Conservation (phyloP, 1,140 invertebrate species). For the Drosophila ercepeae region DNA sequence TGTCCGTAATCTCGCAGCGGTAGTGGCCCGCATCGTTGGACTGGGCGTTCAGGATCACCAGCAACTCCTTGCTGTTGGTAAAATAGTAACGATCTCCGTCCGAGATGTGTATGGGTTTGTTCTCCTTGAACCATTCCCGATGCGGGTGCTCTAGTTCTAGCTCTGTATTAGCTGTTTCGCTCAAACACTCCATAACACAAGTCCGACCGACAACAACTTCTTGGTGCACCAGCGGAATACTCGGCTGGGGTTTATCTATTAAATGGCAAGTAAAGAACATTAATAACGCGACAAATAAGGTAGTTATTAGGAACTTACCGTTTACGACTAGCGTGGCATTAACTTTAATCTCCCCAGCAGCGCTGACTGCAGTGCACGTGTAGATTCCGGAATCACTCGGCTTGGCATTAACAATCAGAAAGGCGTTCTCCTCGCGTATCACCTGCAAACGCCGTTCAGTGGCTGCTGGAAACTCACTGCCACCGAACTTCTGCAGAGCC, state of each 20-base stretch:
- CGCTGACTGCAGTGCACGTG: conserved; percentile 96
- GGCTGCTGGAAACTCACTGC: conserved; percentile 97
- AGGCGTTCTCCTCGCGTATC: conserved; percentile 94
- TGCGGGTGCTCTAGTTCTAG: conserved; percentile 87
- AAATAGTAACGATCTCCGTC: conserved; percentile 89
- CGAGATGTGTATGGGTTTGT: conserved; percentile 86
- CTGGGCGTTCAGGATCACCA: conserved; percentile 93
- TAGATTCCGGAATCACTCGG: conserved; percentile 95
- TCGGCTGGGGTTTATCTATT: conserved; percentile 89
- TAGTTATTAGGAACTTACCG: conserved; percentile 85
- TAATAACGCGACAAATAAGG: background rate
- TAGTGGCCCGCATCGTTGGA: conserved; percentile 92
- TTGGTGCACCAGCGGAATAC: conserved; percentile 92
- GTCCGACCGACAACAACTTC: conserved; percentile 91
- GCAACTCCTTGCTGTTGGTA: conserved; percentile 92
- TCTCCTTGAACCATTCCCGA: conserved; percentile 95
- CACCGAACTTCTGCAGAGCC: conserved; percentile 97
- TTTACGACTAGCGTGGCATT: conserved; percentile 95
- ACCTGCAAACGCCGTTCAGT: conserved; percentile 96
- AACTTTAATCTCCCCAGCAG: conserved; percentile 92
- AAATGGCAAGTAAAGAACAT: background rate
- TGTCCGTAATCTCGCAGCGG: conserved; percentile 91
- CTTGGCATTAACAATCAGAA: conserved; percentile 96
- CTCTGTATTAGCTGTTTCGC: conserved; percentile 89
- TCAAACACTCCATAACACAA: conserved; percentile 94